Base-by-base conservation (phyloP, 2,113 vertebrate genomes). In the Hirundichthys speculiger region DNA sequence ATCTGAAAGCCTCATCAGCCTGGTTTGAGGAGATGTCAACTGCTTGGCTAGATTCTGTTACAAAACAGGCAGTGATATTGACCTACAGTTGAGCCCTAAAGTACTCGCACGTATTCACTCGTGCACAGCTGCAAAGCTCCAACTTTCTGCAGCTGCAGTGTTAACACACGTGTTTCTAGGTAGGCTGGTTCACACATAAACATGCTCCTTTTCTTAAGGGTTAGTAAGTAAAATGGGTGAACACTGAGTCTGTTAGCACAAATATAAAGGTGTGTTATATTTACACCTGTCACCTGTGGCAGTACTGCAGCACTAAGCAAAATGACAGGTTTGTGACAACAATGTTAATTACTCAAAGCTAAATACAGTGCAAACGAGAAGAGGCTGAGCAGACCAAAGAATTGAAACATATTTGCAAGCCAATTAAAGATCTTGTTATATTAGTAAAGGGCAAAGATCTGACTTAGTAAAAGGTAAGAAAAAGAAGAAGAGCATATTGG, bases 371-470 rank as follows among this genome's bases (percentile, higher is more conserved):
- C 77, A 79, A 75, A 69, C 76, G 70, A 72, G 62, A 71, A 73
- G 27, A 72, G 59, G 74, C 52, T 68, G 79, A 76, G 79, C 50
- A 52, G 53, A 75, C 27, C 70, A 79, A 47, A 71, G 64, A 25
- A 87, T 92, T 90, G 88, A 83, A 89, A 92, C 89, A 83, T 34
- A 91, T 92, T 88, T 90, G 78, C 85, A 91, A 91, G 66, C 46
- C 89, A 86, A 90, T 87, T 58, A 85, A 61, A 52, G 60, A 41
- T 41, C 7, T 72, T 72, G 80, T 76, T 83, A 86, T 77, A 83
- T 79, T 63, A 71, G 73, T 55, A 66, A 86, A 77, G 69, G 59
- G 27, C 39, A 66, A 54, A 79, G 73, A 82, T 87, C 68, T 40
- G 10, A 45, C 59, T 49, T 64, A 82, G 80, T 69, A 85, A 71